Conservation (phyloP, 2,888 invertebrate species). For the Clostera curtula region DNA sequence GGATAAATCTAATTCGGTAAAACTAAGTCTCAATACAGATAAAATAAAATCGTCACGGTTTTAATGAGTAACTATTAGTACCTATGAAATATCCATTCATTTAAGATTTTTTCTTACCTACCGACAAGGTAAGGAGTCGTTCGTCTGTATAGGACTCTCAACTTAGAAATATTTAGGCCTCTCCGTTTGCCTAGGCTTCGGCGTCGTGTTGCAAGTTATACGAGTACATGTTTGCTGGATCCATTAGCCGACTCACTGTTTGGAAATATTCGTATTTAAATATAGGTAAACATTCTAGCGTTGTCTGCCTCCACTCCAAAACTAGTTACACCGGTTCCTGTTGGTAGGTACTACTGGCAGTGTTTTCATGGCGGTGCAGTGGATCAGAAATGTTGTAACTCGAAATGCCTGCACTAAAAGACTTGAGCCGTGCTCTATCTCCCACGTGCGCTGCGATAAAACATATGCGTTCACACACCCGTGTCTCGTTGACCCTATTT, state of each 20-base stretch:
- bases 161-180: neutral
- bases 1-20: no score
- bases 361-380: constrained; percentile 12
- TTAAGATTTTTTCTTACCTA: no score
- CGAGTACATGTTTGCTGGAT: constrained; percentile 1
- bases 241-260: neutral
- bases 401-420: constrained; percentile 11
- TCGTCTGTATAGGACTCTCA: neutral
- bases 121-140: no score
- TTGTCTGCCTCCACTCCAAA: neutral
- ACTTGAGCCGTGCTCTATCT: constrained; percentile 25
- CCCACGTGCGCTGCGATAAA: constrained; percentile 18
- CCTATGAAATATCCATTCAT: no score
- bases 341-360: constrained; percentile 6
- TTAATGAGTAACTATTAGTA: no score
- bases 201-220: constrained; percentile 1
- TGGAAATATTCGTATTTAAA: neutral
- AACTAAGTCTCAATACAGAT: no score
- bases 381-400: constrained; percentile 21
- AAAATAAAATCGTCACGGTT: no score
- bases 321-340: neutral
- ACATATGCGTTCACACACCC: constrained; percentile 23
- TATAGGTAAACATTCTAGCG: neutral
- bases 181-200: no score
- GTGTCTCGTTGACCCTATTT: constrained; percentile 40